Conservation (phyloP, 2,113 vertebrate genomes). For the Ceyx cyanopectus region DNA sequence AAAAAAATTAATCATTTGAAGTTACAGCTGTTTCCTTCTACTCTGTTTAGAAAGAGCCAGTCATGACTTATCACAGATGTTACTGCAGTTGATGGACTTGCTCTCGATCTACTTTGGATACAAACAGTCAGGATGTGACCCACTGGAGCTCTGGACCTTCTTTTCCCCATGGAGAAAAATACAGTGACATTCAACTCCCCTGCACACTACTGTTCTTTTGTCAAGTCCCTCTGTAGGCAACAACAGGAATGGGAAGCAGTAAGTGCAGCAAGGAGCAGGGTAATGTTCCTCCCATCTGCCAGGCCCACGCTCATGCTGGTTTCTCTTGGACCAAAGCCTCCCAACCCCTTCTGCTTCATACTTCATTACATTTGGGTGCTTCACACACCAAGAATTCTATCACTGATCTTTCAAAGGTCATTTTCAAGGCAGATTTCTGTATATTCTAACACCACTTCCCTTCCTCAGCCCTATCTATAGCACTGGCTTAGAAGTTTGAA, state of each 20-base stretch:
- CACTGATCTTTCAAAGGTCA: background rate
- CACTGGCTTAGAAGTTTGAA: background rate
- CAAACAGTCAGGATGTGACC: background rate
- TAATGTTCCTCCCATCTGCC: background rate
- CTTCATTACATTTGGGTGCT: background rate
- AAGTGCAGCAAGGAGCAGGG: background rate
- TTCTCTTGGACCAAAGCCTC: slow-evolving; percentile 32
- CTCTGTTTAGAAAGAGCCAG: background rate
- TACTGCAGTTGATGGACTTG: background rate
- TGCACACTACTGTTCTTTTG: background rate
- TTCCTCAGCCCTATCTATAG: background rate
- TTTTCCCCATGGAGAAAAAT: background rate
- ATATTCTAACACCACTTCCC: background rate
- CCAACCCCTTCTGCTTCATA: background rate
- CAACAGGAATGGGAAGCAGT: background rate
- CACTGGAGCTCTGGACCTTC: rapidly evolving
- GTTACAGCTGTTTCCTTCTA: slow-evolving; percentile 14
- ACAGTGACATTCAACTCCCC: background rate
- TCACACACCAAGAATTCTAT: background rate
- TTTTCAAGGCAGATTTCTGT: background rate
- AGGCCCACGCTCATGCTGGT: slow-evolving; percentile 33
- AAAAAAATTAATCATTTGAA: slow-evolving; percentile 18
- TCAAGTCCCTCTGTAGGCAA: background rate
- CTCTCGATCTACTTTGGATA: background rate
- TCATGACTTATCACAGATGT: background rate